Percentiles rank a stretch among this genome's conserved stretches.
These are phyloP conservation scores for Spizaetus ornatus DNA, from an alignment of 2,113 vertebrate genomes.

Conservation along the genomic window DNA sequence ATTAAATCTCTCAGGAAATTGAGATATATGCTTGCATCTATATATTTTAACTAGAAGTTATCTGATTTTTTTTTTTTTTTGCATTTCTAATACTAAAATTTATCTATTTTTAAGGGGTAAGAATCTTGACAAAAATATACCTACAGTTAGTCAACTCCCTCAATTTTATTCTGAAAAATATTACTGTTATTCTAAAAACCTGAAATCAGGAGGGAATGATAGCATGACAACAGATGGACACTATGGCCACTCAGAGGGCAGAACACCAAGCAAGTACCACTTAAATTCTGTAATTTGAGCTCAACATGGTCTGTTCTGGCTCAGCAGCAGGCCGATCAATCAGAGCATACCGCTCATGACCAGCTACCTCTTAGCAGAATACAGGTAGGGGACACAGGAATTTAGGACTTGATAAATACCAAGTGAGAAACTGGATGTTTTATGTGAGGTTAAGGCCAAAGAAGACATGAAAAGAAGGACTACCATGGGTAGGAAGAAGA, in stretches of 20 bases:
- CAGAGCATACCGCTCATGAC: not conserved
- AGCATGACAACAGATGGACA: not conserved
- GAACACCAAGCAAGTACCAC: not conserved
- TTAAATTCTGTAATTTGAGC: not conserved
- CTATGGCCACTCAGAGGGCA: not conserved
- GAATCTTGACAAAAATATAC: not conserved
- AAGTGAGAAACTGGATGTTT: not conserved
- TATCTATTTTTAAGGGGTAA: not conserved
- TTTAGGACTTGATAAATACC: not conserved
- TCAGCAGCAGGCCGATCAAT: not conserved
- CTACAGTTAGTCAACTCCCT: not conserved
- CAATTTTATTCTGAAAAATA: not conserved
- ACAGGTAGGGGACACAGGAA: not conserved
- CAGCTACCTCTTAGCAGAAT: not conserved
- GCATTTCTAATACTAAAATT: not conserved
- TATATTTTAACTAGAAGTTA: not conserved
- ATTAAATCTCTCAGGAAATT: not conserved
- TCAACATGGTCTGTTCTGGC: not conserved
- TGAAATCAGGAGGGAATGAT: not conserved
- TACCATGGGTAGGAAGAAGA: not conserved
- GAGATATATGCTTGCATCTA: not conserved
- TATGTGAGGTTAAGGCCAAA: fast-evolving
- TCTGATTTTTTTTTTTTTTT: not conserved
- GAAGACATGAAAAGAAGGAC: not conserved
- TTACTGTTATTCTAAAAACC: not conserved